Evolutionary conservation across 2,888 invertebrate species (phyloP), one percentile per base, ranked within the genome.

Genomic region (Prenolepis imparis): DNA sequence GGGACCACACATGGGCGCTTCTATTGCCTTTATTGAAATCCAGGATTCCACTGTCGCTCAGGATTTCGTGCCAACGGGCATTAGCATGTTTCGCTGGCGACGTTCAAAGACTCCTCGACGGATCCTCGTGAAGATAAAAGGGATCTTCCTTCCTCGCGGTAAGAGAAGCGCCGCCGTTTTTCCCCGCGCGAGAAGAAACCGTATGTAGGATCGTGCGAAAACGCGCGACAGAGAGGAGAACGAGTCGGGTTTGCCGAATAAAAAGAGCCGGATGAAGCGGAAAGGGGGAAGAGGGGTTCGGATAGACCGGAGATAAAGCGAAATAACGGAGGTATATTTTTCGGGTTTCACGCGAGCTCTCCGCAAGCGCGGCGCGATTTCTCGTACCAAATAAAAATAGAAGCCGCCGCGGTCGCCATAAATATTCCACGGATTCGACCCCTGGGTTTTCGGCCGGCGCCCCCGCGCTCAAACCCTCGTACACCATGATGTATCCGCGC

Each of bases 331-430:
- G 67, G 75, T 82, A 75, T 82, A 84, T 84, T 82, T 81, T 84
- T 82, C 67, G 74, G 73, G 57, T 84, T 67, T 84, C 32, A 72
- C 81, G 66, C 67, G 67, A 81, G 63, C 78, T 80, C 48, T 80
- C 68, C 80, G 83, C 70, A 61, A 52, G 68, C 84, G 68, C 77
- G 81, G 68, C 84, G 68, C 77, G 81, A 83, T 85, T 77, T 81
- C 77, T 81, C 83, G 81, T 81, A 81, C 67, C 73, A 85, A 86
- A 83, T 85, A 85, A 86, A 86, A 86, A 86, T 85, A 85, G 72
- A 67, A 67, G 85, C 81, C 77, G 66, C n/a, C 83, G 64, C 83
- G 85, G 77, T 83, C 77, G 75, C 85, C 85, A 86, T 86, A 86
- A 86, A 86, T 86, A 85, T 86, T 86, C 85, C 75, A 82, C 78